Base-by-base conservation (phyloP, 2,113 vertebrate genomes). In the Coturnix japonica region DNA sequence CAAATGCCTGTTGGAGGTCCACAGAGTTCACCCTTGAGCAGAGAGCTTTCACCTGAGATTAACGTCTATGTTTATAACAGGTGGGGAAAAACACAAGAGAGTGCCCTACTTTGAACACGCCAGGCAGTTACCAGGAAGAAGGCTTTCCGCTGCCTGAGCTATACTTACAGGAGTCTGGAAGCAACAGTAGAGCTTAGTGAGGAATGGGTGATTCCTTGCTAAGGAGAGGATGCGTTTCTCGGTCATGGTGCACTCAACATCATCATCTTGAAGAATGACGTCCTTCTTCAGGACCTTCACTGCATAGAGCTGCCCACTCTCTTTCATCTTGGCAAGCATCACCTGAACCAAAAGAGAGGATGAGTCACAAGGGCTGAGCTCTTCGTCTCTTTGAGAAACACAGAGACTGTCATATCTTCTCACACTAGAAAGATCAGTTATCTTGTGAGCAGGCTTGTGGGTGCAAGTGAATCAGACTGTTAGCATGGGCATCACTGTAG, bases 261-360 rank as follows among this genome's bases (percentile, higher is more conserved):
- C 99, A 0, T 99, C 99, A 5, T 99, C 99, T 94, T 99, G 99
- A 71, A 99, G 97, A 89, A 99, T 99, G 65, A 99, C 98, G 21
- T 99, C 99, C 95, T 99, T 99, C 96, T 99, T 99, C 89, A 99
- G 95, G 91, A 99, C 98, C 96, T 99, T 99, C 91, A 99, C 98
- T 0, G 99, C 99, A 9, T 99, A 99, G 18, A 99, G 98, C 7
- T 95, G 97, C 46, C 98, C 98, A 1, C 95, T 98, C 43, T 96
- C 91, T 30, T 99, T 98, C 71, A 99, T 97, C 93, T 98, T 98
- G 11, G 98, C 98, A 67, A 99, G 97, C 99, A 99, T 99, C 96
- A 99, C 99, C 99, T 99, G 90, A 69, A 79, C 3, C 30, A 81
- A 66, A 89, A 60, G 43, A 0, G 5, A 93, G 61, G 16, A 46